Evolutionary conservation across 2,797 vertebrate genomes (phyloP).

Genomic region (Cirrhinus mrigala): DNA sequence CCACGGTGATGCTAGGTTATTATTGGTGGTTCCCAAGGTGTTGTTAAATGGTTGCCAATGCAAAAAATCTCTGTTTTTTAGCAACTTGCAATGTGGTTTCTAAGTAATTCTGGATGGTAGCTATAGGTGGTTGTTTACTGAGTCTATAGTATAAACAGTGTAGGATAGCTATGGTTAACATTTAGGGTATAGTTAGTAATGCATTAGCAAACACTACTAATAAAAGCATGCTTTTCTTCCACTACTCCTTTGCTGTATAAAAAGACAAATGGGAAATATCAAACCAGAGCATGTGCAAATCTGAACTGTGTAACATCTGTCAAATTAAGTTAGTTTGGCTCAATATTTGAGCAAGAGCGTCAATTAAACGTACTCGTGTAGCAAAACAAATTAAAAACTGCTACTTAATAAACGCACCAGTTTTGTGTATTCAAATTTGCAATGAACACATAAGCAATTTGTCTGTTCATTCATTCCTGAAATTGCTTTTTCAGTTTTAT

Average conservation of each 20-base stretch:
- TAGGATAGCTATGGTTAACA: not conserved
- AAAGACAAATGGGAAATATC: not conserved
- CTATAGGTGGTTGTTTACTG: not conserved
- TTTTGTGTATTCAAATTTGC: not conserved
- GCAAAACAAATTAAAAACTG: not conserved
- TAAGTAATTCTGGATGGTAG: not conserved
- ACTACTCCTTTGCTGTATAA: not conserved
- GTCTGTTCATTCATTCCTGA: constrained; percentile 33
- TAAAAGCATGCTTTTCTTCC: not conserved
- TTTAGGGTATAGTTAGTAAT: not conserved
- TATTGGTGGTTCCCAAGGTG: not conserved
- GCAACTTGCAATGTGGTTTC: not conserved
- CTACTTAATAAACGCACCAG: constrained; percentile 12
- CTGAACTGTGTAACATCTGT: not conserved
- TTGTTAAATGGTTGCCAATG: not conserved
- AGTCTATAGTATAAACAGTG: not conserved
- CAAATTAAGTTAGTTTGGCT: not conserved
- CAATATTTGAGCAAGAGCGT: not conserved
- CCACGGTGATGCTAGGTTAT: not conserved
- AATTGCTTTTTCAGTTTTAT: constrained; percentile 16
- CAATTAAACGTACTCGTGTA: not conserved
- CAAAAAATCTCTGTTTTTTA: not conserved
- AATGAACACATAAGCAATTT: not conserved
- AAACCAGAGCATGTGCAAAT: not conserved
- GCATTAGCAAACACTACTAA: not conserved